Conservation (phyloP, 2,797 vertebrate species). For the Rhabdomys pumilio region DNA sequence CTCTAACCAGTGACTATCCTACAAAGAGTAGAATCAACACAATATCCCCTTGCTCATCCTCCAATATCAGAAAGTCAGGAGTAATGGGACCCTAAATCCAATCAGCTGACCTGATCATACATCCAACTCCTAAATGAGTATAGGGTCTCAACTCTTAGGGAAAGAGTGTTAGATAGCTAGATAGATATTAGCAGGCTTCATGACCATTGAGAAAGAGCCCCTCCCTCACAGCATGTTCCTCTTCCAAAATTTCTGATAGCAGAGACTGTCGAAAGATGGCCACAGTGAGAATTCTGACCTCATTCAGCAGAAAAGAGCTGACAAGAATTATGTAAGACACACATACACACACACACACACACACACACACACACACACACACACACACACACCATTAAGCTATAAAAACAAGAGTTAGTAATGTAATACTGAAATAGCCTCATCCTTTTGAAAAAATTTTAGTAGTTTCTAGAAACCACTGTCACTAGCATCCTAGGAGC, state of each 20-base stretch:
- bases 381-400: background rate
- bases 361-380: background rate
- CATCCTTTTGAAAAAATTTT: background rate
- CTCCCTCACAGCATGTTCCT: background rate
- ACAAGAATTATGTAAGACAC: background rate
- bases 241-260: background rate
- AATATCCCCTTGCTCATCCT: background rate
- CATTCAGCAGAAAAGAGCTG: background rate
- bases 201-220: background rate
- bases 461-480: background rate
- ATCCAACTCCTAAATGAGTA: background rate
- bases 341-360: background rate
- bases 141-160: background rate
- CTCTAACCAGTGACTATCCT: background rate
- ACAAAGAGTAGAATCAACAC: background rate
- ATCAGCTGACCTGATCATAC: background rate
- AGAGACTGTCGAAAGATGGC: background rate
- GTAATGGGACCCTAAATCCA: background rate
- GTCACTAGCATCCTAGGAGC: background rate
- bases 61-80: background rate
- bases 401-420: background rate
- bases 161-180: background rate
- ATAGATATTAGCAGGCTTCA: background rate
- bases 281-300: background rate
- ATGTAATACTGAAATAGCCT: background rate